phyloP scores from a whole-genome alignment of 2,113 vertebrate species.

The Miniopterus natalensis region DNA sequence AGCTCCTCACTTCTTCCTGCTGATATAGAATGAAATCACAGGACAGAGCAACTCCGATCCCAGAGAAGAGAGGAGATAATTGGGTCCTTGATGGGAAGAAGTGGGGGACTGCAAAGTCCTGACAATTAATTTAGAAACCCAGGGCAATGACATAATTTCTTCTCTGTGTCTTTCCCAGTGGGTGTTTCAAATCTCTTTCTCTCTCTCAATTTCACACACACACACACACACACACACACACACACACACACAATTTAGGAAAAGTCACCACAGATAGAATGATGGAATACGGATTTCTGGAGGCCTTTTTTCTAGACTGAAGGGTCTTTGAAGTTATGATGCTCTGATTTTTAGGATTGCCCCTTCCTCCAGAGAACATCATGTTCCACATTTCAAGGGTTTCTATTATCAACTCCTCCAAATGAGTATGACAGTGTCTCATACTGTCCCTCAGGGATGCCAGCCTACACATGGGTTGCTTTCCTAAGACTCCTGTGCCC shows the following conservation, averaged over 20 bases:
- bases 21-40: neutral
- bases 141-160: neutral
- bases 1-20: neutral
- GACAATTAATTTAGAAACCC: slow-evolving; percentile 27
- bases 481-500: neutral
- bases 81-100: neutral
- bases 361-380: slow-evolving; percentile 23
- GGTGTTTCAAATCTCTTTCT: neutral
- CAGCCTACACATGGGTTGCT: neutral
- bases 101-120: neutral
- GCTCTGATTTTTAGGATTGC: neutral
- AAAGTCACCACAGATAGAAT: neutral
- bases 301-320: neutral
- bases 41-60: neutral
- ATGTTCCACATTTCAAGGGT: neutral
- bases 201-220: neutral
- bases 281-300: neutral
- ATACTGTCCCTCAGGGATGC: neutral
- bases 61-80: slow-evolving; percentile 29
- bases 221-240: neutral
- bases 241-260: neutral
- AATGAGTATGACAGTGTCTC: neutral
- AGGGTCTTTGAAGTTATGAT: neutral
- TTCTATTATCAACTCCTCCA: neutral
- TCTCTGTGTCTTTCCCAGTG: neutral